Conservation (phyloP, 2,888 invertebrate genomes). For the Heliconius erato region DNA sequence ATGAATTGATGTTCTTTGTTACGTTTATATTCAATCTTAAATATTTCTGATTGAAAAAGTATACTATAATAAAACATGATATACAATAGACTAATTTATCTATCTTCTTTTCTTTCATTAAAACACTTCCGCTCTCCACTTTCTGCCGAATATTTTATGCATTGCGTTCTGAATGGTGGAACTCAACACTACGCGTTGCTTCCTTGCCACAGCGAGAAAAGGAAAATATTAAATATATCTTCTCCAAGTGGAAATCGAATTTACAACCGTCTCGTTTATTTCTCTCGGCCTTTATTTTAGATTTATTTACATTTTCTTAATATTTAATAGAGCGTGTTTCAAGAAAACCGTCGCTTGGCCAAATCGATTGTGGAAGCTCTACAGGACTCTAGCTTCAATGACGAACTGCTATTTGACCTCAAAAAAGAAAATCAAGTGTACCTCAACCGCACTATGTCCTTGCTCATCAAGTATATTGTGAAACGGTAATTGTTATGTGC, state of each 20-base stretch:
- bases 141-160: no score
- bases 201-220: no score
- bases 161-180: not conserved
- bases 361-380: conserved; percentile 72
- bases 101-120: not conserved
- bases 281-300: no score
- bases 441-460: conserved; percentile 77
- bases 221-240: not conserved
- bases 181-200: not conserved
- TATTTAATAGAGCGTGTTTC: conserved; percentile 60
- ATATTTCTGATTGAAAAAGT: no score
- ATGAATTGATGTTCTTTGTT: no score
- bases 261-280: no score
- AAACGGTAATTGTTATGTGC: conserved; percentile 64
- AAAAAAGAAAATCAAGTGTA: conserved; percentile 80
- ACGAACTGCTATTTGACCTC: conserved; percentile 74
- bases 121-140: no score
- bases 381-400: conserved; percentile 70
- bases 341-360: conserved; percentile 67
- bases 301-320: not conserved
- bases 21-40: no score
- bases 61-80: no score
- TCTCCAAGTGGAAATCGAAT: not conserved
- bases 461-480: conserved; percentile 79
- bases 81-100: no score